These are phyloP conservation scores for Sinocyclocheilus grahami DNA, from an alignment of 2,113 vertebrate species.

Conservation along the genomic window DNA sequence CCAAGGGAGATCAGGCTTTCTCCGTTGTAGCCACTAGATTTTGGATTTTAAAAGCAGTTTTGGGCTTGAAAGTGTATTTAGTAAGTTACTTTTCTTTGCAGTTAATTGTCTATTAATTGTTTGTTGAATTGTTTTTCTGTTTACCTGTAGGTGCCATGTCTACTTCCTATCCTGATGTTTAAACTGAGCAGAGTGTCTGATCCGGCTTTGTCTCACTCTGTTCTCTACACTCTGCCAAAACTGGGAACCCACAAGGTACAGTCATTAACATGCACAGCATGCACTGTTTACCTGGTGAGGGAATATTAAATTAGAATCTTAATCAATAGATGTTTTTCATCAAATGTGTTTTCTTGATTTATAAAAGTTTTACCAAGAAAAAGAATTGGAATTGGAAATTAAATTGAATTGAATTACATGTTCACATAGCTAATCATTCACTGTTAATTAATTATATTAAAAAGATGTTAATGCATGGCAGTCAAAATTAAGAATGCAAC, in stretches of 20 bases:
- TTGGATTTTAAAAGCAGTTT: not conserved
- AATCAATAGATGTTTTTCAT: not conserved
- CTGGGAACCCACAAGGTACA: conserved; percentile 92
- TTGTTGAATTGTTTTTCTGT: not conserved
- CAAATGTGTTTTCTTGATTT: conserved; percentile 1
- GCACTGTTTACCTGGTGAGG: not conserved
- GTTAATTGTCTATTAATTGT: not conserved
- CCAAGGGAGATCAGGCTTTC: not conserved
- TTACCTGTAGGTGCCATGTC: conserved; percentile 82
- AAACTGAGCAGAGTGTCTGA: conserved; percentile 84
- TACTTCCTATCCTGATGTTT: conserved; percentile 88
- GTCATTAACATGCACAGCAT: not conserved
- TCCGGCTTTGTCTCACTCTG: conserved; percentile 75
- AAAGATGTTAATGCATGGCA: not conserved
- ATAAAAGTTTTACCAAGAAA: not conserved
- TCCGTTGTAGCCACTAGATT: not conserved
- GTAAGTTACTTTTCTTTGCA: not conserved
- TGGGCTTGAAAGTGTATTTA: not conserved
- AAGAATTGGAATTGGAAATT: not conserved
- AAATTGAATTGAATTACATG: not conserved
- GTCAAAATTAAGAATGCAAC: not conserved
- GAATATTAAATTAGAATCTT: not conserved
- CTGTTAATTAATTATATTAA: not conserved
- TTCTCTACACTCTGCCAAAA: conserved; percentile 85
- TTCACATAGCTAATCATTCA: not conserved